Evolutionary conservation across 1,140 invertebrate genomes (phyloP), one percentile per base, ranked within the genome.

Genomic region (Polypedilum vanderplanki): DNA sequence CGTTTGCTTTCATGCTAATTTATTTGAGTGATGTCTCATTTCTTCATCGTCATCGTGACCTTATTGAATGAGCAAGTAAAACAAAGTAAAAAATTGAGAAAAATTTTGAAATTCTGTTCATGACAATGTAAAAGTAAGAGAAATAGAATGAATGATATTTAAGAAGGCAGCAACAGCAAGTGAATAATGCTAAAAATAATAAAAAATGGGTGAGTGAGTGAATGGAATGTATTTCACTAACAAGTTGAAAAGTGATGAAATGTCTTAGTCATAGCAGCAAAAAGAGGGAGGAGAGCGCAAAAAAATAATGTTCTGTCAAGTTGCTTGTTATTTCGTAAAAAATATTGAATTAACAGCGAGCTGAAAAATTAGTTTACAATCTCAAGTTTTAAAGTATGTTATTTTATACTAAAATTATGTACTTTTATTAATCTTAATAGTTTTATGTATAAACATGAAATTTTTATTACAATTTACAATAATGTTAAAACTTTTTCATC

Each of bases 211-310:
- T 33, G 24, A 33, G 24, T 33, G 24, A 33, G 46, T 57, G 46
- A 57, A 57, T 15, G 46, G 46, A 57, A n/a, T 57, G 24, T 57
- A 9, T 57, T 57, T 57, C 46, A n/a, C 46, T 57, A 57, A 57
- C 46, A 57, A 15, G 46, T 57, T 57, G 46, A 57, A 57, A 57
- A n/a, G 46, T 57, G 46, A 57, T 57, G 46, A 57, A 57, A 57
- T 57, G 9, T 57, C 4, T 57, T 57, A 57, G 46, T 57, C 46
- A 57, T 57, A 57, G n/a, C n/a, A n/a, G n/a, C n/a, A n/a, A n/a
- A n/a, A n/a, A n/a, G n/a, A n/a, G n/a, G n/a, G n/a, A n/a, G n/a
- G 46, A 33, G 24, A 33, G 24, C 24, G 24, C 41, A 57, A n/a
- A 15, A 57, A 57, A 57, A 33, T 33, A 33, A 57, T 57, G 46